Base-by-base conservation (phyloP, 1,140 invertebrate species). In the Aphelinus atriplicis region DNA sequence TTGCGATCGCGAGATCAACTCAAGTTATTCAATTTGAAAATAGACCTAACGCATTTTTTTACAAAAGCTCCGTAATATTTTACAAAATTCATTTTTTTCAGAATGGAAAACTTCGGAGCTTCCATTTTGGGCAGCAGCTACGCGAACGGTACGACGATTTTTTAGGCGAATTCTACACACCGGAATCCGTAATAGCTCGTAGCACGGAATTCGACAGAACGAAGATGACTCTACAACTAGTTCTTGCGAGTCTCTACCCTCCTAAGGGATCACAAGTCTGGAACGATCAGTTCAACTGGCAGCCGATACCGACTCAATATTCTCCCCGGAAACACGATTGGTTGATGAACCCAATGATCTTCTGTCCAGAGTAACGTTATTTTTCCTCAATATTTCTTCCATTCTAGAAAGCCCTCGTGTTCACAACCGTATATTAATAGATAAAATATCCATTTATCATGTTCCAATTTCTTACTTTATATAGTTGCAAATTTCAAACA, bases 121-220 rank as follows among this genome's bases (percentile, higher is more conserved):
- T 85, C 73, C 67, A 84, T 64, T 73, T 89, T 1, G 90, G 90
- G 6, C 74, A 84, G 64, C 77, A 81, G 47, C 77, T 91, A 6
- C 79, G 89, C 3, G 26, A 77, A 2, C 78, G 78, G 2, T 90
- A 90, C 60, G 69, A 79, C 1, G 68, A 80, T 51, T 89, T 90
- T 73, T 73, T 91, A 9, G 88, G 86, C 0, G 74, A 81, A 0
- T 3, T 65, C 3, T 91, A 90, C 62, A 80, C 56, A 53, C 74
- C 81, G 1, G 71, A 84, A 3, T 77, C 89, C 78, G 83, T 92
- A n/a, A 80, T 82, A 47, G 86, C 90, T 1, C 83, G 86, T 26
- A 91, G 90, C 57, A 91, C 92, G 1, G 89, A 90, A 74, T 88
- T 87, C 26, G 86, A 91, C 46, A 78, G 92, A 50, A 91, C 92